phyloP scores from a whole-genome alignment of 2,888 invertebrate species.

The Eupithecia insigniata region DNA sequence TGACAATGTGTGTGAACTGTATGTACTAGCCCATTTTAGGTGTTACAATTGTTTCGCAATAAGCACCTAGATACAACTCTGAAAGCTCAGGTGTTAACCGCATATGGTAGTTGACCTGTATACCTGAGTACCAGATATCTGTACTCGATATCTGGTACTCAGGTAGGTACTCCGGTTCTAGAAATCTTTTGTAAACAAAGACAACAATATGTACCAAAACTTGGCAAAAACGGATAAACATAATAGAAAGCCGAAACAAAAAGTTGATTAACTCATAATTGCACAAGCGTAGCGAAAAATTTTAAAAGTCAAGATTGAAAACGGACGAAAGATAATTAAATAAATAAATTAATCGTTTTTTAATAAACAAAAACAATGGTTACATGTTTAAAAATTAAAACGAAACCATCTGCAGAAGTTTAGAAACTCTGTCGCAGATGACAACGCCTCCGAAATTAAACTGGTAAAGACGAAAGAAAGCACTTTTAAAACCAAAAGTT shows the following conservation, averaged over 20 bases:
- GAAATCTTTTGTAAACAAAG: not conserved
- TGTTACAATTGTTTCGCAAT: constrained; percentile 39
- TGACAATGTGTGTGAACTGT: not conserved
- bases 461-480: not conserved
- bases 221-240: not conserved
- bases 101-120: constrained; percentile 42
- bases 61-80: constrained; percentile 24
- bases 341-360: too few species aligned
- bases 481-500: not conserved
- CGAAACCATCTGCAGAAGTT: too few species aligned
- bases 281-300: not conserved
- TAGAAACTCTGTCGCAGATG: too few species aligned
- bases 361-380: too few species aligned
- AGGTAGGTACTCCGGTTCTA: not conserved
- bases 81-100: constrained; percentile 45
- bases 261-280: not conserved
- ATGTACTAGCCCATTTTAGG: not conserved
- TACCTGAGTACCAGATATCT: constrained; percentile 27
- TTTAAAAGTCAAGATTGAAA: not conserved
- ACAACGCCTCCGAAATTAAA: too few species aligned
- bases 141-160: too few species aligned
- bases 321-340: not conserved
- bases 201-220: not conserved
- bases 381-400: too few species aligned
- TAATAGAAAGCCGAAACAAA: not conserved